Evolutionary conservation across 2,888 invertebrate species (phyloP), one percentile per base, ranked within the genome.

Genomic region (Calliscelio sp.): DNA sequence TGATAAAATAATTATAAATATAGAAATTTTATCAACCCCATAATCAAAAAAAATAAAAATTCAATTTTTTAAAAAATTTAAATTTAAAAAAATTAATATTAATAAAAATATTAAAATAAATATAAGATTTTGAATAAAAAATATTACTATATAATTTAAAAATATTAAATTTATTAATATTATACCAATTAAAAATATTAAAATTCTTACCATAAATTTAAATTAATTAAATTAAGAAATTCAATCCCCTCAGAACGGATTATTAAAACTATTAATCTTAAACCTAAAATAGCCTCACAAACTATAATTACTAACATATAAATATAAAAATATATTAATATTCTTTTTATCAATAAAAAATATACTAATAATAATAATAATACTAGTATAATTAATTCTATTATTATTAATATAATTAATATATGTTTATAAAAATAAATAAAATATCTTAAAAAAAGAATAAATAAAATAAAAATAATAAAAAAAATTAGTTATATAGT

Each of bases 171-270:
- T 70, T 44, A 55, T 28, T 44, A 79, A 92, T 93, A 93, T 94
- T 28, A 28, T 6, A 90, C 93, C 81, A 90, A 93, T 89, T 95
- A 95, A 88, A 95, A 93, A 92, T 95, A 91, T 93, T 95, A 65
- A 28, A 95, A 77, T 51, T 24, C 92, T 95, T 77, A 94, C 28
- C 84, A 85, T 74, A 65, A 35, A 18, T 44, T 82, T 84, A 86
- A 87, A 84, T 77, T 28, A 49, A 86, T 75, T 80, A 70, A 74
- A n/a, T 46, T 35, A 20, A 85, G 24, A 80, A 94, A 95, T 94
- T 95, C 95, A 94, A 94, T 95, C 0, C 95, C 95, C 94, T 95
- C 94, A 82, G 94, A 94, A 11, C 95, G 95, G 94, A 95, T 94
- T 93, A 95, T 93, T 53, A 94, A 93, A 88, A 95, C 94, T 93